These are phyloP conservation scores for Tenebrio molitor DNA, from an alignment of 1,140 invertebrate species.

Conservation along the genomic window DNA sequence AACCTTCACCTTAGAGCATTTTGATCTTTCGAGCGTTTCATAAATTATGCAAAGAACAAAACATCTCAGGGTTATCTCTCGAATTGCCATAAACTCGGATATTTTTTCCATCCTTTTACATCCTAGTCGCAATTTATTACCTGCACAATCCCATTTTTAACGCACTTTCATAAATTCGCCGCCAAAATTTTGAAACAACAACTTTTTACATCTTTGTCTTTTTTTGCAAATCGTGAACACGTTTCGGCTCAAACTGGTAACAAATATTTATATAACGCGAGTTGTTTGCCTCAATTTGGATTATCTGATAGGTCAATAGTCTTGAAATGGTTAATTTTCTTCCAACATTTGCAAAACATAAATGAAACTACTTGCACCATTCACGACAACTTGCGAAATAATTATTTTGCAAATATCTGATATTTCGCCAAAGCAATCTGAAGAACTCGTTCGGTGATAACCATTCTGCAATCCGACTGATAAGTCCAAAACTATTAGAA, in stretches of 20 bases:
- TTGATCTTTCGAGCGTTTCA: not conserved
- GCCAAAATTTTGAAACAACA: too few relatives aligned
- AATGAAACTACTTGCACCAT: slow-evolving; percentile 1
- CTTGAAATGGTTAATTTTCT: not conserved
- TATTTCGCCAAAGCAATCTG: too few relatives aligned
- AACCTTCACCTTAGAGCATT: not conserved
- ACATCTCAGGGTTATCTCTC: not conserved
- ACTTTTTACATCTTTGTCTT: too few relatives aligned
- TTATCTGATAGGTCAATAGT: slow-evolving; percentile 5
- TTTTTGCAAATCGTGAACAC: not conserved
- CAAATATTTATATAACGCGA: not conserved
- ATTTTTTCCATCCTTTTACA: too few relatives aligned
- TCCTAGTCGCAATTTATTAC: too few relatives aligned
- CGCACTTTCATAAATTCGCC: too few relatives aligned
- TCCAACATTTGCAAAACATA: not conserved
- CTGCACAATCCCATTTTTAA: too few relatives aligned
- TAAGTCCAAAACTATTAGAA: too few relatives aligned
- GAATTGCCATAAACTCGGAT: not conserved
- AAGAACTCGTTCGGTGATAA: too few relatives aligned
- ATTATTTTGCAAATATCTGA: not conserved
- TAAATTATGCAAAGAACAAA: not conserved
- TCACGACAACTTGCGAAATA: slow-evolving; percentile 2
- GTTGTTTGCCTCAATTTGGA: not conserved
- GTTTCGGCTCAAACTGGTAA: not conserved
- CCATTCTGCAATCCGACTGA: too few relatives aligned